Base-by-base conservation (phyloP, 2,113 vertebrate genomes). In the Phasianus colchicus region DNA sequence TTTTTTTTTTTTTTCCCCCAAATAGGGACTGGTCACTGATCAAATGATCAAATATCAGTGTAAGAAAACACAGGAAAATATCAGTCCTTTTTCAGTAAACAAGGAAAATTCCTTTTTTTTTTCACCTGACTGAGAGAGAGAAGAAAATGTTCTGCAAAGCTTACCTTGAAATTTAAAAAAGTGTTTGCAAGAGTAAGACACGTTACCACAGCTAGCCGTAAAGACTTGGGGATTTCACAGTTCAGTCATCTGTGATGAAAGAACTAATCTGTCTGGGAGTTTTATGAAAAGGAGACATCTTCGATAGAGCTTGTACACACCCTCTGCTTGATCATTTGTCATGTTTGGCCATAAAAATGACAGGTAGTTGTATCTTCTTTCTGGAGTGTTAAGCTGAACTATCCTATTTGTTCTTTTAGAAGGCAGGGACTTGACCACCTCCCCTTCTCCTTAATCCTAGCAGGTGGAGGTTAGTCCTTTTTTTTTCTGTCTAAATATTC, bases 21-120 rank as follows among this genome's bases (percentile, higher is more conserved):
- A 5, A 38, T 58, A 25, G 25, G 12, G 30, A 22, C 11, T 32
- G 3, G 40, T 32, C 84, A 32, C 20, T 60, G n/a, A 13, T 48
- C 0, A 1, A 16, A 63, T 60, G n/a, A 13, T 48, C 0, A 1
- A 16, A 63, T 21, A 54, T 42, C 57, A 47, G 6, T 30, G 11
- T 60, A 48, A 50, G 36, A 57, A 16, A 43, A 10, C 50, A 20
- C 13, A 63, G 60, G 21, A 71, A 52, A 70, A n/a, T 5, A 36
- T 52, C 20, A 29, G 10, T 66, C 15, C 9, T 65, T 84, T 83
- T 81, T 18, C 45, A 65, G 29, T 54, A 54, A 83, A 42, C 4
- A 20, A 20, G n/a, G 8, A 61, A 42, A 54, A 58, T 1, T 43
- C 13, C 24, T 25, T 2, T 30, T 47, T 71, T 54, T 57, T 32